Base-by-base conservation (phyloP, 2,888 invertebrate genomes). In the Cataglyphis altisquamis region DNA sequence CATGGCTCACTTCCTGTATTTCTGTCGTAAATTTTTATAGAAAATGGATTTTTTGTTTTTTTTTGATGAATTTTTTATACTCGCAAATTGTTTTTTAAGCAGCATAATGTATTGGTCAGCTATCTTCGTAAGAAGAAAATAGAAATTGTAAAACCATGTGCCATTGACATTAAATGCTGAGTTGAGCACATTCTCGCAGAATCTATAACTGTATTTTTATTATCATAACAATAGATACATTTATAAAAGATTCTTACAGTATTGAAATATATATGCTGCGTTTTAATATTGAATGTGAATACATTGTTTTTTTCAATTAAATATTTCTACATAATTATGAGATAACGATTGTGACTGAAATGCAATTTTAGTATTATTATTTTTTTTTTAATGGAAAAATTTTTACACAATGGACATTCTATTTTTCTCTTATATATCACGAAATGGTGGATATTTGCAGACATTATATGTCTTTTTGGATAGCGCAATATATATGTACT, bases 1-100 rank as follows among this genome's bases (percentile, higher is more conserved):
- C 32, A 25, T 45, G 60, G 21, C 45, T 70, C 6, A 4, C 21
- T 68, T 78, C 70, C 57, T 52, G 2, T 57, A 70, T 60, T 78
- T 70, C 36, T 8, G 8, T 25, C 78, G 25, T 62, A 78, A 62
- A 78, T 78, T 70, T 12, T 2, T 45, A 18, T 78, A 60, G 60
- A 45, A 60, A 78, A 60, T 70, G 57, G 25, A 70, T 70, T 18
- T 55, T 48, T 70, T 21, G 4, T 21, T 25, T 15, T 36, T 70
- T 45, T 60, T 60, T 68, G 36, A 25, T 36, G n/a, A 72, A 21
- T 10, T 77, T 66, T 25, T 36, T 66, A 29, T 39, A 64, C n/a
- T 60, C 18, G 21, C 32, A 70, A 36, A 72, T 45, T 80, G 60
- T 21, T 45, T 70, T 36, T 48, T 72, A 48, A 70, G 45, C 36